Base-by-base conservation (phyloP, 1,140 invertebrate species). In the Paraescarpia echinospica region DNA sequence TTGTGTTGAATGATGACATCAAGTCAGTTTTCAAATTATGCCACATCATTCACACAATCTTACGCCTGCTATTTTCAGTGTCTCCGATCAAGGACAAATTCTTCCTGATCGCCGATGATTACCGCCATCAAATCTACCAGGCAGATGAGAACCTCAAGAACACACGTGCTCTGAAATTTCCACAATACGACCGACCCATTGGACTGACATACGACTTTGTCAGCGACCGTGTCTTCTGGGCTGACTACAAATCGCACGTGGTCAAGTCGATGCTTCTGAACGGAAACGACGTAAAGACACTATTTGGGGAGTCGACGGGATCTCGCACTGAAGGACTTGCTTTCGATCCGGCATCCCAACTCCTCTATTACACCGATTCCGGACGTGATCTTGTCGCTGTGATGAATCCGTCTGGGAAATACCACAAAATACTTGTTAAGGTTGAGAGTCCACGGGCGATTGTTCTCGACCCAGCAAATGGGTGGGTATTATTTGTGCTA, bases 51-150 rank as follows among this genome's bases (percentile, higher is more conserved):
- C 48, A 51, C 1, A 51, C 18, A 18, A 9, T 51, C 48, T 51
- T 51, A 51, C 48, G 9, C 59, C 22, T 18, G 22, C 59, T 77
- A 27, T 92, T 77, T 89, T 0, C 59, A 92, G 92, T n/a, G 34
- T n/a, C 14, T 2, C 92, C 33, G 8, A 12, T 92, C 12, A 48
- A 92, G 1, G 92, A 92, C 35, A 92, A 92, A 77, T 92, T 92
- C 92, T 92, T 92, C 51, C 92, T 92, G 27, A 34, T 92, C 31
- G 92, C 92, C 77, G 92, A 92, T 34, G 92, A 92, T 34, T 92
- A 92, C 88, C 92, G 92, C 33, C 35, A 89, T 33, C 92, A 92
- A 34, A 92, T 92, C 33, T 92, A 92, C 35, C 92, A 92, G 31
- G 8, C 92, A 35, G 92, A 92, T 34, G 51, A 34, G 33, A 59